A percentile compares a stretch with the other conserved stretches of the same genome.
These are phyloP conservation scores for Trichopoda pennipes DNA, from an alignment of 2,888 invertebrate species.

Conservation along the genomic window DNA sequence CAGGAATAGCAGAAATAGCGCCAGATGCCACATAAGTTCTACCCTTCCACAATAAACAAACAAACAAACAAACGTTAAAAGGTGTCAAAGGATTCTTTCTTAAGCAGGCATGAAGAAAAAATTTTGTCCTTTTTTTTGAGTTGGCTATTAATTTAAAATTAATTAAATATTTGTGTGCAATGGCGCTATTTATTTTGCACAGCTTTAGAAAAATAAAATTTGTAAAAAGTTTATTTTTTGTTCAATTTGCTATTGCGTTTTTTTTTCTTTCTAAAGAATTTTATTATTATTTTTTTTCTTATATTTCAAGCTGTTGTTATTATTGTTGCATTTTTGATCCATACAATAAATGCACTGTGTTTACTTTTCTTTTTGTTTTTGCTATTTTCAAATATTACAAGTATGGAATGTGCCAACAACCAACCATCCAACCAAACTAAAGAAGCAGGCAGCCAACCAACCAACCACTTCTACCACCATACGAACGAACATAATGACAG, in stretches of 20 bases:
- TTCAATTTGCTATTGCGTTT: conserved; percentile 4
- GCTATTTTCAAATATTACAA: conserved; percentile 47
- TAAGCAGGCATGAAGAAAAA: too few relatives aligned
- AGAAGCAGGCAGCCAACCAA: conserved; percentile 1
- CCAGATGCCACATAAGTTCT: too few relatives aligned
- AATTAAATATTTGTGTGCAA: background rate
- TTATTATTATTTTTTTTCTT: conserved; percentile 3
- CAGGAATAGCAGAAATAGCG: too few relatives aligned
- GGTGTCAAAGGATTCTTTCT: too few relatives aligned
- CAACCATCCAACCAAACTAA: background rate
- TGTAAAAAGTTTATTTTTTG: conserved; percentile 27
- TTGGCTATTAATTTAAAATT: background rate
- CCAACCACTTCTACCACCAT: conserved; percentile 34
- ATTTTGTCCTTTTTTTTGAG: too few relatives aligned
- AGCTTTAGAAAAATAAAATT: conserved; percentile 10
- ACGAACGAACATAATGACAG: conserved; percentile 31
- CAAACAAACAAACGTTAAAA: too few relatives aligned
- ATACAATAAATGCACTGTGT: conserved; percentile 31
- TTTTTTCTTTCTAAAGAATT: conserved; percentile 38
- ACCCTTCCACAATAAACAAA: too few relatives aligned
- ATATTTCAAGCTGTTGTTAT: conserved; percentile 38
- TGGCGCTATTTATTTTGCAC: too few relatives aligned
- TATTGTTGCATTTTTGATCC: conserved; percentile 60
- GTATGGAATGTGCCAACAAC: conserved; percentile 52
- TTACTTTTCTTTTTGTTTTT: conserved; percentile 1